Evolutionary conservation across 2,797 vertebrate species (phyloP), one percentile per base, ranked within the genome.

Genomic region (Taeniopygia guttata): DNA sequence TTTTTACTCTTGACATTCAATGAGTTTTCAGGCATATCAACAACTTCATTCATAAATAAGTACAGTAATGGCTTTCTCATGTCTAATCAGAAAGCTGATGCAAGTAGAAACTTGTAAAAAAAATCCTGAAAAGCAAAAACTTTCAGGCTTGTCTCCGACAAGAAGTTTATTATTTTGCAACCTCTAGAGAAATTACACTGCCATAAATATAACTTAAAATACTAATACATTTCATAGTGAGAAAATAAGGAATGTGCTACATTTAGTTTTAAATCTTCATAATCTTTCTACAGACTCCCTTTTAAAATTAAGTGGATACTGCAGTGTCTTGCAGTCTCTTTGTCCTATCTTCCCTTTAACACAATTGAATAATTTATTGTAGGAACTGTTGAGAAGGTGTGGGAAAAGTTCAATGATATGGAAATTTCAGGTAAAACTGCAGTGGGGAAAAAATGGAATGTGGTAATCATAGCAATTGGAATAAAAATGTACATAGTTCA

Each of bases 111-210:
- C 9, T 16, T 4, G 3, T 8, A 22, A 69, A 77, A 78, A 77
- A 77, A 21, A 14, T 1, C 7, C 4, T 72, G n/a, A 13, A 30
- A 26, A 0, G 4, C 15, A 49, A 20, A 40, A 85, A 4, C 10
- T 73, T 20, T 77, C 38, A 26, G 55, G 7, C 11, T 9, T 12
- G 16, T 55, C 52, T 70, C 21, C 55, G 15, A 29, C 48, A 52
- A 63, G 25, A 34, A 52, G 16, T 30, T 5, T 7, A 27, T 81
- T 64, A 27, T 77, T 69, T 62, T 66, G 27, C 48, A 75, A 55
- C 3, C 11, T 48, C 18, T 68, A 40, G 68, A 89, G 54, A 84
- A 84, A 72, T 70, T 27, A 36, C 6, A 55, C 2, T 56, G 13
- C 14, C 40, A 72, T 38, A 76, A 88, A 83, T 89, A 74, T n/a